These are phyloP conservation scores for Lineus longissimus DNA, from an alignment of 1,140 invertebrate species.

Conservation along the genomic window DNA sequence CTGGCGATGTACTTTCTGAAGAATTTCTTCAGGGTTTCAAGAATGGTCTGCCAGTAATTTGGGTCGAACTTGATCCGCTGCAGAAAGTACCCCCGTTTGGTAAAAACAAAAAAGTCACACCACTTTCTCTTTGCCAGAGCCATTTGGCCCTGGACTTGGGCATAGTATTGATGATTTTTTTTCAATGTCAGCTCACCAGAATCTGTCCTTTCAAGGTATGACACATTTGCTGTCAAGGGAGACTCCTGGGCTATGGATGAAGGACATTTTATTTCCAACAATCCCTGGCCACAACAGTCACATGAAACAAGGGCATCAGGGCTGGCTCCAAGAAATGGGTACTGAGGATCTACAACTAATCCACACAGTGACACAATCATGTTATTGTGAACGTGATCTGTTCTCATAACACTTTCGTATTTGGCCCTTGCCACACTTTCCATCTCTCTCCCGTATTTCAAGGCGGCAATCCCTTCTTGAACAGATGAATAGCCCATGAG, in stretches of 20 bases:
- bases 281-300: not conserved
- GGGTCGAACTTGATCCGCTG: not conserved
- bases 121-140: not conserved
- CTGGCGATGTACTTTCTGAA: too few relatives aligned
- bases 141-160: conserved; percentile 5
- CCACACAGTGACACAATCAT: conserved; percentile 4
- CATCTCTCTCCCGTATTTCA: too few relatives aligned
- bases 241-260: not conserved
- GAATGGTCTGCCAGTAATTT: not conserved
- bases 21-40: too few relatives aligned
- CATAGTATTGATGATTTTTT: not conserved
- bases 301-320: not conserved
- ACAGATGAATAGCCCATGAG: too few relatives aligned
- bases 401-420: too few relatives aligned
- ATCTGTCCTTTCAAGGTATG: not conserved
- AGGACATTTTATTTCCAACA: not conserved
- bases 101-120: conserved; percentile 1
- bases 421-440: too few relatives aligned
- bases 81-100: not conserved
- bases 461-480: too few relatives aligned
- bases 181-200: not conserved
- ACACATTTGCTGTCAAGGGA: not conserved
- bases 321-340: not conserved
- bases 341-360: not conserved
- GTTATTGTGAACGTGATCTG: conserved; percentile 12